Evolutionary conservation across 2,888 invertebrate genomes (phyloP).

Genomic region (Lomographa bimaculata): DNA sequence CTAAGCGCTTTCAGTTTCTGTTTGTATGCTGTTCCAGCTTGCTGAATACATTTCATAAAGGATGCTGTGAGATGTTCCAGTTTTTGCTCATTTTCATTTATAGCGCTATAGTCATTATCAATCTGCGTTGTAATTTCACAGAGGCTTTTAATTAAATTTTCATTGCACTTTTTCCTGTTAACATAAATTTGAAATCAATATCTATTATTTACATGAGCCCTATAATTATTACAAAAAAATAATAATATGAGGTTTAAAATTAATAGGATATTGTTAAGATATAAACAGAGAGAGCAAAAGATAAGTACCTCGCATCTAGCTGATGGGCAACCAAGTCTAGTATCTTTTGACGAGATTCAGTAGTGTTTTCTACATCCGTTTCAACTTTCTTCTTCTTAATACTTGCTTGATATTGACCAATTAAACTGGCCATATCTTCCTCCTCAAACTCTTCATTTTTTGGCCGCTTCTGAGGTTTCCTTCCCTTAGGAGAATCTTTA

Average conservation of each 20-base stretch:
- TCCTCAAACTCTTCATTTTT: slow-evolving; percentile 44
- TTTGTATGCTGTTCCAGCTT: slow-evolving; percentile 58
- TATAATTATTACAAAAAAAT: no score
- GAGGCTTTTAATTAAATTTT: slow-evolving; percentile 52
- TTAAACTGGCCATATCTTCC: slow-evolving; percentile 49
- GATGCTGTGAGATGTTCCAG: slow-evolving; percentile 60
- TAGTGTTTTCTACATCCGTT: slow-evolving; percentile 44
- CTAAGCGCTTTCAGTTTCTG: slow-evolving; percentile 59
- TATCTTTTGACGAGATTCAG: slow-evolving; percentile 61
- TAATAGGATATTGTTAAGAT: no score
- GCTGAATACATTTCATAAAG: slow-evolving; percentile 64
- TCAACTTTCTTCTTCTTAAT: slow-evolving; percentile 57
- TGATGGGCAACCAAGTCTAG: slow-evolving; percentile 59
- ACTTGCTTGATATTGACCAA: slow-evolving; percentile 48
- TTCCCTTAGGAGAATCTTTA: slow-evolving; percentile 52
- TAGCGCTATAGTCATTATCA: slow-evolving; percentile 58
- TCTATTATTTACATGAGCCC: no score
- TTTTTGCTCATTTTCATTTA: slow-evolving; percentile 71
- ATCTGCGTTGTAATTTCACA: slow-evolving; percentile 53
- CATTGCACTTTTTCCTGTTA: slow-evolving; percentile 61
- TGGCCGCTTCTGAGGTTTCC: slow-evolving; percentile 52
- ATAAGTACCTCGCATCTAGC: slow-evolving; percentile 54
- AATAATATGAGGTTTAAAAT: no score
- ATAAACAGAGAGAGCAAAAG: no score
- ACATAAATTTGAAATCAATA: no score